Conservation (phyloP, 2,888 invertebrate genomes). For the Drosophila falleni region DNA sequence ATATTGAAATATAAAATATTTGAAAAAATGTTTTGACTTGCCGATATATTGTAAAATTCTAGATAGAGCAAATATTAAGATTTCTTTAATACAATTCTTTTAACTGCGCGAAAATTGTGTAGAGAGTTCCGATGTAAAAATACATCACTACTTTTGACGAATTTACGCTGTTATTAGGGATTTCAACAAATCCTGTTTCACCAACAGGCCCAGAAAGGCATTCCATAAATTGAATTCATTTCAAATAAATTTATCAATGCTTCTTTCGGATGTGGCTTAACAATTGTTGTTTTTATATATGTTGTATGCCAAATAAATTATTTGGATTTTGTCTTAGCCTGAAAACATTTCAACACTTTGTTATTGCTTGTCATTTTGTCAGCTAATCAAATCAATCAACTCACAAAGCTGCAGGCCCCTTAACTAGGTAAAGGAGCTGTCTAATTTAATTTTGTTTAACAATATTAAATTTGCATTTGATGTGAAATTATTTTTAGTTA, state of each 20-base stretch:
- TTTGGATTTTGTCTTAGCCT: background rate
- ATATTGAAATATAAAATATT: no score
- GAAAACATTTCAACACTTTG: slow-evolving; percentile 19
- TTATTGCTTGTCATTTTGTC: slow-evolving; percentile 11
- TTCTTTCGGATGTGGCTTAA: background rate
- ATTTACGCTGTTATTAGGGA: background rate
- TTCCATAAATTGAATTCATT: no score
- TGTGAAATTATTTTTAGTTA: slow-evolving; percentile 19
- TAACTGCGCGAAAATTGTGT: no score
- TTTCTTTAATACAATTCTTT: no score
- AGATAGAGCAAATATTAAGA: no score
- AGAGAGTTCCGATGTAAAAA: background rate
- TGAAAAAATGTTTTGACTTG: no score
- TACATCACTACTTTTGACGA: background rate
- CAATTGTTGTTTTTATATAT: background rate
- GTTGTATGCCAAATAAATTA: background rate
- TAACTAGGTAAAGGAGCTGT: slow-evolving; percentile 17
- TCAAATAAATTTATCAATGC: background rate
- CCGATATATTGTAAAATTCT: no score
- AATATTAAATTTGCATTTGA: slow-evolving; percentile 35
- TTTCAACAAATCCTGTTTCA: background rate
- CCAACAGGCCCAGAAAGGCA: no score
- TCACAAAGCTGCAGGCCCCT: background rate
- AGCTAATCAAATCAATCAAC: slow-evolving; percentile 38
- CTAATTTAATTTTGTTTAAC: slow-evolving; percentile 19